Base-by-base conservation (phyloP, 1,140 invertebrate species). In the Agrilus planipennis region DNA sequence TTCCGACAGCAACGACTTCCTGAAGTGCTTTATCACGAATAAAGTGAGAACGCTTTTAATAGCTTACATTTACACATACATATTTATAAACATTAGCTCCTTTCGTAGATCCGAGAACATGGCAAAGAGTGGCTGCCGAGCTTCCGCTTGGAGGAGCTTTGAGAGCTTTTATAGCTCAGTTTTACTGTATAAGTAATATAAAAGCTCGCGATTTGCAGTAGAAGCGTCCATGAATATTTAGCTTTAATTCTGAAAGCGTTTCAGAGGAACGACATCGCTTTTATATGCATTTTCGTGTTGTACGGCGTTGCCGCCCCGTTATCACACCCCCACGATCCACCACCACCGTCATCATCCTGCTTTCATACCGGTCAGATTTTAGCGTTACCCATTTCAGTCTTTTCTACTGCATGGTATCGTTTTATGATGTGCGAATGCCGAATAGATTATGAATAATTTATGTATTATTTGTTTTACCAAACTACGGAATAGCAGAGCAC, bases 61-160 rank as follows among this genome's bases (percentile, higher is more conserved):
- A 47, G 47, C 50, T 50, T 55, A 55, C 56, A 56, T 57, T 60
- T 58, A 53, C 56, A 55, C 56, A 60, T 60, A 52, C 58, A 60
- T 60, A 60, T 60, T 60, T 60, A 60, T 60, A 60, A 58, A 60
- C 55, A 60, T 60, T 60, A 60, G 58, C 58, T 57, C 57, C 58
- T 58, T 58, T 60, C 58, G 56, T 52, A 49, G 58, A 47, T 45
- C 47, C 50, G 54, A 55, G 51, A 42, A 58, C n/a, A n/a, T 52
- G 53, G 50, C 52, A 54, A 55, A 57, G 58, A 53, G 52, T 52
- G 50, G 34, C 49, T 35, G 40, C 38, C 38, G 16, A 40, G 55
- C 48, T 55, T 61, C 54, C 57, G 55, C 50, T 35, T 19, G 25
- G 42, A 35, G 44, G 50, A 49, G 55, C 57, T 57, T 58, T 46